phyloP scores from a whole-genome alignment of 2,113 vertebrate species.

The Peromyscus polionotus region DNA sequence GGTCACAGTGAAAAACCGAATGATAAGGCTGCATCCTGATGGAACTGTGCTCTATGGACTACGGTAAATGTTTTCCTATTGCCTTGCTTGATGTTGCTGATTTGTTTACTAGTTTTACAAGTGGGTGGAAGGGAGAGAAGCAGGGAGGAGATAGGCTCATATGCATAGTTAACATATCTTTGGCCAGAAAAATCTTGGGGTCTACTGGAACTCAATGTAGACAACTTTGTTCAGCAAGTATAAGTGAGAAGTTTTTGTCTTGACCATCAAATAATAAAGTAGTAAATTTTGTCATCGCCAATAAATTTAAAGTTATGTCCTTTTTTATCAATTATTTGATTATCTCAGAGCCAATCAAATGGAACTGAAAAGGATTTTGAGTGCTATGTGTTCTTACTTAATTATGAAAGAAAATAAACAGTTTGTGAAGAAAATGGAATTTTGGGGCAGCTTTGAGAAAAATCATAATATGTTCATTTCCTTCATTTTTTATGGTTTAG shows the following conservation, averaged over 20 bases:
- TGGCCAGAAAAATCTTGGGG: conserved; percentile 1
- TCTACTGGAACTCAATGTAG: not conserved
- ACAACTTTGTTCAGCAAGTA: not conserved
- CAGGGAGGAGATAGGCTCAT: not conserved
- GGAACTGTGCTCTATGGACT: conserved; percentile 96
- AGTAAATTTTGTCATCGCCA: not conserved
- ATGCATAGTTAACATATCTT: not conserved
- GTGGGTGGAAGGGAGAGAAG: not conserved
- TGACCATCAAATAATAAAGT: conserved; percentile 24
- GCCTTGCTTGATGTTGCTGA: not conserved
- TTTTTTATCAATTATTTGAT: not conserved
- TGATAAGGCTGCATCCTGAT: conserved; percentile 97
- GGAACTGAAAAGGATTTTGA: not conserved
- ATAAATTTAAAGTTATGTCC: not conserved
- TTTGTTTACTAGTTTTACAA: not conserved
- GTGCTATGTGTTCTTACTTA: not conserved
- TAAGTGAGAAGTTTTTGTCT: conserved; percentile 5
- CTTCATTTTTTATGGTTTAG: not conserved
- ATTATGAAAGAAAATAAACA: conserved; percentile 27
- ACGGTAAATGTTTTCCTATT: conserved; percentile 86
- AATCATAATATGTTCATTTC: not conserved
- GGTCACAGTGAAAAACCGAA: conserved; percentile 96
- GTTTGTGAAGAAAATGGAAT: not conserved
- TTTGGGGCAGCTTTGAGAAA: not conserved
- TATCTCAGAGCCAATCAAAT: not conserved